Conservation (phyloP, 1,140 invertebrate genomes). For the Daktulosphaira vitifoliae region DNA sequence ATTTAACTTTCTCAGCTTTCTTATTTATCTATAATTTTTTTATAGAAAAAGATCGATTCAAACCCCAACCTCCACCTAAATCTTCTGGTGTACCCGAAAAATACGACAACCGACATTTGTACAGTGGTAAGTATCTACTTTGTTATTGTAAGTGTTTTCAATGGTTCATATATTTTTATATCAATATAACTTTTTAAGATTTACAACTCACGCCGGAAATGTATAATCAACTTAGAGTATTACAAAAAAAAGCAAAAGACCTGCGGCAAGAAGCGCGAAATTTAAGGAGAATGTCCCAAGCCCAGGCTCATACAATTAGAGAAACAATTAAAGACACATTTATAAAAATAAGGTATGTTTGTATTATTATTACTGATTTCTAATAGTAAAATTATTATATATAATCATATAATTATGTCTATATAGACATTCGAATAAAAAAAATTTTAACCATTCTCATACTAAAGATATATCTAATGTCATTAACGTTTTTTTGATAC, state of each 20-base stretch:
- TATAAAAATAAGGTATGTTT: slow-evolving; percentile 60
- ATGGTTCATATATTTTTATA: not conserved
- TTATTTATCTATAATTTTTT: too few species aligned
- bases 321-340: slow-evolving; percentile 86
- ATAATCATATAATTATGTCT: not conserved
- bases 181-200: slow-evolving; percentile 43
- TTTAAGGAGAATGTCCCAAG: slow-evolving; percentile 76
- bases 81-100: slow-evolving; percentile 59
- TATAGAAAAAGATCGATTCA: slow-evolving; percentile 68
- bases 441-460: too few species aligned
- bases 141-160: not conserved
- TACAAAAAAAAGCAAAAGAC: slow-evolving; percentile 85
- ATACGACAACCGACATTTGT: slow-evolving; percentile 50
- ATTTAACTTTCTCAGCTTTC: too few species aligned
- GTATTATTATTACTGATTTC: too few species aligned
- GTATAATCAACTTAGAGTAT: slow-evolving; percentile 70
- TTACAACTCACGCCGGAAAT: slow-evolving; percentile 70
- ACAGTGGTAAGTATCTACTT: slow-evolving; percentile 41
- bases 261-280: slow-evolving; percentile 79
- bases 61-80: slow-evolving; percentile 77
- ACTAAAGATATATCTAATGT: too few species aligned
- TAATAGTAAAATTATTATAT: not conserved
- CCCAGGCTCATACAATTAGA: slow-evolving; percentile 79
- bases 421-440: slow-evolving; percentile 29
- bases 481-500: too few species aligned